These are phyloP conservation scores for Brachirus orientalis DNA, from an alignment of 2,113 vertebrate species.

Conservation along the genomic window DNA sequence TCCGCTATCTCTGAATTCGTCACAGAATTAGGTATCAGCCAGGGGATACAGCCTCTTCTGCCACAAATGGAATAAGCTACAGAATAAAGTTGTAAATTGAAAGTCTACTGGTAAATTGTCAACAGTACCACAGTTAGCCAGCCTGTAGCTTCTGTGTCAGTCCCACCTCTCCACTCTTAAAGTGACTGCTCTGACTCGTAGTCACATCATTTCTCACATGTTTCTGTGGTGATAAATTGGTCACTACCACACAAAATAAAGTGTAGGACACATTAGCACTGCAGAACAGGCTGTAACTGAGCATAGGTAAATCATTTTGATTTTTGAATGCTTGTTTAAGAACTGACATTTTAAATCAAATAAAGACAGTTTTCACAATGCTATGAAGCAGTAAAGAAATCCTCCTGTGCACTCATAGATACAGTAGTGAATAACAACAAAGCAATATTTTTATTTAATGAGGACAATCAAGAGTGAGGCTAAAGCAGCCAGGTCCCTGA, in stretches of 20 bases:
- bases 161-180: conserved; percentile 47
- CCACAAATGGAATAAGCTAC: conserved; percentile 44
- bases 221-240: conserved; percentile 26
- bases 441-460: background rate
- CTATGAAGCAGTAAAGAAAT: conserved; percentile 3
- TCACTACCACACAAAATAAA: conserved; percentile 56
- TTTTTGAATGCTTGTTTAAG: conserved; percentile 17
- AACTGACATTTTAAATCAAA: conserved; percentile 46
- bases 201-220: conserved; percentile 19
- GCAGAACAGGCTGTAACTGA: conserved; percentile 44
- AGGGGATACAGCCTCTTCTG: conserved; percentile 28
- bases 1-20: conserved; percentile 47
- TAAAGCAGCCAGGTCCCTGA: background rate
- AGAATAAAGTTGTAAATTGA: conserved; percentile 50
- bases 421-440: background rate
- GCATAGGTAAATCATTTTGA: conserved; percentile 42
- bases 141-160: conserved; percentile 36
- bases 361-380: conserved; percentile 15
- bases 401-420: background rate
- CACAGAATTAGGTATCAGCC: conserved; percentile 45
- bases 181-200: conserved; percentile 27
- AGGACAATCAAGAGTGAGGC: background rate
- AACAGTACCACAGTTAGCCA: conserved; percentile 10
- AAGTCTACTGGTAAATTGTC: conserved; percentile 45
- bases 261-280: conserved; percentile 25